Base-by-base conservation (phyloP, 2,888 invertebrate species). In the Hydriomena furcata region DNA sequence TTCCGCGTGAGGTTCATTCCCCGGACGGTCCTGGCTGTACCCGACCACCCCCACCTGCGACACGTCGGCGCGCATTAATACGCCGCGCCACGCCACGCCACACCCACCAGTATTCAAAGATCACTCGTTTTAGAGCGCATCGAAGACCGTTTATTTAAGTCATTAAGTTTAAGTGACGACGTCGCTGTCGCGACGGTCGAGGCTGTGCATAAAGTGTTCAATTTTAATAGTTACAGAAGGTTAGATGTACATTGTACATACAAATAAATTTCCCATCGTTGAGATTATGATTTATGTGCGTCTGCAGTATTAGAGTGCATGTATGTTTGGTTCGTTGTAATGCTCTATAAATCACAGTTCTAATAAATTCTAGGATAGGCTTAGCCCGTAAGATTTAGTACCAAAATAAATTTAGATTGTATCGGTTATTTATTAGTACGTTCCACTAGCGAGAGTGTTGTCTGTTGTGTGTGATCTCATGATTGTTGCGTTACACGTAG, bases 1-100 rank as follows among this genome's bases (percentile, higher is more conserved):
- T 97, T 95, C 89, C 93, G 93, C 73, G 95, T 97, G 8, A 92
- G 92, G 66, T 91, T 95, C 49, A 84, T 92, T 55, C 90, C 92
- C 3, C 90, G 94, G 28, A 60, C 71, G 41, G 72, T 69, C 36
- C 78, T 71, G 47, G 66, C 67, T 52, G 73, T 69, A 25, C 67
- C 84, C 54, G 86, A 85, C 48, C 79, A 83, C 63, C 64, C 69
- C 36, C 81, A 87, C 69, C 82, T 82, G 56, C 82, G 88, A 49
- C 75, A 84, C 70, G 88, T 85, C 60, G 86, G 90, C 54, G 79
- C 84, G 48, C 88, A 85, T 73, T 90, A 73, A 41, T 51, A 34
- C 34, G 42, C 54, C 41, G 36, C 42, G 50, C 32, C 45, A 11
- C 44, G 20, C 34, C 38, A 43, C 59, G 53, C 55, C 25, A 68